Evolutionary conservation across 2,888 invertebrate species (phyloP).

Genomic region (Orthosia cruda): DNA sequence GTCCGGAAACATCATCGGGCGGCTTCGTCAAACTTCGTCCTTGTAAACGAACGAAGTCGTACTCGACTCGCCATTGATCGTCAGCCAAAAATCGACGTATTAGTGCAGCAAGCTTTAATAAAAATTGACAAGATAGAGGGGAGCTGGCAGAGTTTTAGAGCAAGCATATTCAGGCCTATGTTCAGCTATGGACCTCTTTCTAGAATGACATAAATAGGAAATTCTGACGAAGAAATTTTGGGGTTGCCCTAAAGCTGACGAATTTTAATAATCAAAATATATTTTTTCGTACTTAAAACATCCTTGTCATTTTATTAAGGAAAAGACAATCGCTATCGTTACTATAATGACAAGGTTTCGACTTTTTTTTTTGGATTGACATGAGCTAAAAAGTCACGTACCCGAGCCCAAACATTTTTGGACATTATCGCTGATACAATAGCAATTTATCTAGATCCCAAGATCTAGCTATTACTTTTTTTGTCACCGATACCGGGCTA

Average conservation of each 20-base stretch:
- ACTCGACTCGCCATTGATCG: background rate
- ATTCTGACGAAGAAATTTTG: too few species aligned
- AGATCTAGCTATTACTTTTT: background rate
- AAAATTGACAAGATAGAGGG: background rate
- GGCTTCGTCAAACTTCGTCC: background rate
- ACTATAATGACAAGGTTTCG: too few species aligned
- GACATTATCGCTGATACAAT: background rate
- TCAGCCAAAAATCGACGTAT: background rate
- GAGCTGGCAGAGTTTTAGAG: too few species aligned
- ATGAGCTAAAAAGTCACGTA: background rate
- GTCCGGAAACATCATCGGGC: background rate
- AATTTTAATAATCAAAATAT: too few species aligned
- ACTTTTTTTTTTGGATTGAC: too few species aligned
- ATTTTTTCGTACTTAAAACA: too few species aligned
- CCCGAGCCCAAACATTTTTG: background rate
- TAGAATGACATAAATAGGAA: too few species aligned
- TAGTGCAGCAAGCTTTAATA: background rate
- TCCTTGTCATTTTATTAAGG: too few species aligned
- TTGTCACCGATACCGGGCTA: background rate
- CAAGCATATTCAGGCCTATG: too few species aligned
- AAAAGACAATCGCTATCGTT: too few species aligned
- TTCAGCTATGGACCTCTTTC: too few species aligned
- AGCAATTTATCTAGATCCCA: background rate
- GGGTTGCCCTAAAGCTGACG: too few species aligned
- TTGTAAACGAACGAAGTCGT: background rate